Evolutionary conservation across 2,888 invertebrate species (phyloP), one percentile per base, ranked within the genome.

Genomic region (Philereme vetulata): DNA sequence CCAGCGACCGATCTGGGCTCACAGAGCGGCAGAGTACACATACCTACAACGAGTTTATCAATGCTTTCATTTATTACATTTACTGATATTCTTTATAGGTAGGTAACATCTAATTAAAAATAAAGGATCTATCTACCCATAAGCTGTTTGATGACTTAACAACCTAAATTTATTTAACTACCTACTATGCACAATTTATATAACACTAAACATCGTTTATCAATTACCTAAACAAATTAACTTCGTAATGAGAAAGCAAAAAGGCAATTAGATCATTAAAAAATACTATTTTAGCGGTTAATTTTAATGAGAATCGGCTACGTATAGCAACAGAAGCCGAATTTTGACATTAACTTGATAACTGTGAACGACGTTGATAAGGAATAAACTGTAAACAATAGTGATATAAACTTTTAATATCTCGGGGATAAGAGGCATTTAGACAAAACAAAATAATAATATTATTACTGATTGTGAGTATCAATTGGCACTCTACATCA

Each of bases 351-450:
- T 77, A 80, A 78, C 74, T 78, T 80, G 86, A 88, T 89, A 88
- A 87, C 82, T 79, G 81, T 75, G 51, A 62, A 62, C 75, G 75
- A 81, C 71, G 74, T 67, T 72, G 88, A 89, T 89, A 90, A 88
- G 81, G 76, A 84, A 82, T 80, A 80, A 74, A 84, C 86, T 88
- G 85, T 90, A 89, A 91, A 91, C 87, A 90, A 86, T 85, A 76
- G 81, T 75, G 76, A 74, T 62, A 62, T 78, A 73, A 71, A 77
- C 71, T 73, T 72, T 74, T 74, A 73, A 74, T 75, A 75, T 75
- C 75, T 84, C 78, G 74, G 71, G 73, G 86, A 86, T 85, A 85
- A 82, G 70, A 70, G 74, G 67, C 76, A 85, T 82, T 85, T 85
- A 84, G 83, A 84, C 83, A 84, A 78, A 85, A 84, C 81, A 84